Conservation (phyloP, 2,113 vertebrate genomes). For the Parotia lawesii region DNA sequence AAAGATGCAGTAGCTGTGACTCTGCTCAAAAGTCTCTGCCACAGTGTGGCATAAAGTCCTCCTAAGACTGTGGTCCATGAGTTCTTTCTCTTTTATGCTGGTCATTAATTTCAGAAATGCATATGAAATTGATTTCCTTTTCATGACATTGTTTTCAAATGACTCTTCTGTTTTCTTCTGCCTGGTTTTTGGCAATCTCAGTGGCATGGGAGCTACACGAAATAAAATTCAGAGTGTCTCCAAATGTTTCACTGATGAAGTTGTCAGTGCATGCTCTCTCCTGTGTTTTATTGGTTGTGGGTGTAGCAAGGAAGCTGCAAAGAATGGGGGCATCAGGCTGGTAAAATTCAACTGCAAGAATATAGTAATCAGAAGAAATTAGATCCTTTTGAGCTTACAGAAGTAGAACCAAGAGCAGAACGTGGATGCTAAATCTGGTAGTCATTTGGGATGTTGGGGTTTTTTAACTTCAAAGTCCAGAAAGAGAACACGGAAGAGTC, state of each 20-base stretch:
- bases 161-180: slow-evolving; percentile 52
- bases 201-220: slow-evolving; percentile 21
- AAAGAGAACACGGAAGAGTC: background rate
- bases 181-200: slow-evolving; percentile 28
- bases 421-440: background rate
- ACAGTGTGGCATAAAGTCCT: background rate
- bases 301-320: background rate
- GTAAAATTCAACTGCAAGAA: background rate
- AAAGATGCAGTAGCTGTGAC: background rate
- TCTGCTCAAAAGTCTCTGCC: background rate
- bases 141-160: slow-evolving; percentile 48
- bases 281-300: background rate
- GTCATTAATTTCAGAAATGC: slow-evolving; percentile 40
- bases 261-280: background rate
- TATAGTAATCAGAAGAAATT: background rate
- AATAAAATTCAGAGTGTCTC: slow-evolving; percentile 39
- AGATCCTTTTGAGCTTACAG: background rate
- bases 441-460: background rate
- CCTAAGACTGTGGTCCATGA: background rate
- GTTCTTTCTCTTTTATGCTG: background rate
- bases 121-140: slow-evolving; percentile 39
- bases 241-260: background rate
- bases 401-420: background rate
- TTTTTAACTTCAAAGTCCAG: background rate
- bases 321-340: background rate